Base-by-base conservation (phyloP, 2,888 invertebrate species). In the Caenorhabditis doughertyi region DNA sequence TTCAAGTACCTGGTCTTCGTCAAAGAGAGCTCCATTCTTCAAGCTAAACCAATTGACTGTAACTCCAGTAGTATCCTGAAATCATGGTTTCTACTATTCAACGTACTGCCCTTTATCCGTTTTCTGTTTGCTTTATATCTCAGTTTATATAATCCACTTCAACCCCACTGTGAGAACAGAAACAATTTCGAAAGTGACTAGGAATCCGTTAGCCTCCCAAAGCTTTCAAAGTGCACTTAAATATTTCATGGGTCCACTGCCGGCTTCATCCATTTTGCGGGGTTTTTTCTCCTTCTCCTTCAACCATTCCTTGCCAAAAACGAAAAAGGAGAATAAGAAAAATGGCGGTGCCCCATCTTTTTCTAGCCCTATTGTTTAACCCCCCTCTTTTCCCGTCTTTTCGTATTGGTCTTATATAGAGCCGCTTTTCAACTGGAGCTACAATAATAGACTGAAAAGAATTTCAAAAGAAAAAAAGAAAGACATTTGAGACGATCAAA, bases 191-290 rank as follows among this genome's bases (percentile, higher is more conserved):
- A 55, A 56, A 42, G 70, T 56, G 56, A 56, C 56, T 65, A 65
- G 32, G 23, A 73, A 73, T 73, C 64, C 55, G 64, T 64, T 65
- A 65, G 60, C 60, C 62, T 80, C 51, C 53, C 53, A 76, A 73
- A 68, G 72, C 67, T 77, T 67, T 77, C 77, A 68, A 77, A 82
- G 82, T 82, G 82, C 82, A 82, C 77, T 82, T 82, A 82, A 82
- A 82, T 77, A 77, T 82, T 82, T 82, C 77, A 82, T 82, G 65
- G 44, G 65, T 9, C 56, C 13, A 32, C 29, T 51, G 67, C 58
- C 29, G 60, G 60, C 68, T 68, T 68, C 60, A 16, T 11, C 65
- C 65, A 56, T 74, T 67, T 76, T 35, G 47, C 23, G 29, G 64
- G 51, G 44, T 55, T 56, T 35, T 23, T 68, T 39, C 13, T 39